Evolutionary conservation across 2,888 invertebrate species (phyloP).

Genomic region (Nematopogon swammerdamellus): DNA sequence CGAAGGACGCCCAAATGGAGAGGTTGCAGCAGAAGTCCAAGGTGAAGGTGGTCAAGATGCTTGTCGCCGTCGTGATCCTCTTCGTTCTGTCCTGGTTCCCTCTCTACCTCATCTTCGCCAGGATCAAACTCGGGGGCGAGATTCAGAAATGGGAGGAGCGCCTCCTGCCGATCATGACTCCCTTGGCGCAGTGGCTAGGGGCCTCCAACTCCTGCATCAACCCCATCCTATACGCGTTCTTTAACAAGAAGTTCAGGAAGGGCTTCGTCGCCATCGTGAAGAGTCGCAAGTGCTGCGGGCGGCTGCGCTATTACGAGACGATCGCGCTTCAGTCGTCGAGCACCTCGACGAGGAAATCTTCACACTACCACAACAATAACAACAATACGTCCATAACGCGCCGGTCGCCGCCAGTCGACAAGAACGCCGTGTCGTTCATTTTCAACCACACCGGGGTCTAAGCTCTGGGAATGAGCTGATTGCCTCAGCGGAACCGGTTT

Average conservation of each 20-base stretch:
- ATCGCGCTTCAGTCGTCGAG: conserved; percentile 84
- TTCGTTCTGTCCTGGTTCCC: conserved; percentile 94
- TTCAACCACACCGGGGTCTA: conserved; percentile 76
- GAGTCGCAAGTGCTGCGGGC: conserved; percentile 81
- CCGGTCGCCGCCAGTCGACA: conserved; percentile 48
- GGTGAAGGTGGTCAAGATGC: conserved; percentile 93
- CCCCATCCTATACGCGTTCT: conserved; percentile 91
- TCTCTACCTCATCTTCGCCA: conserved; percentile 83
- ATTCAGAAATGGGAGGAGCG: conserved; percentile 77
- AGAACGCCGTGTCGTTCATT: conserved; percentile 53
- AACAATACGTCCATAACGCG: conserved; percentile 59
- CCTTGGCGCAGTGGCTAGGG: conserved; percentile 90
- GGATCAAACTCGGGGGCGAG: conserved; percentile 78
- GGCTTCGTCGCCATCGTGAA: conserved; percentile 88
- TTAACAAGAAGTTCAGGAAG: conserved; percentile 89
- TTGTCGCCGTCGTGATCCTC: conserved; percentile 88
- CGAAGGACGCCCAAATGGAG: conserved; percentile 88
- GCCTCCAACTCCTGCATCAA: conserved; percentile 95
- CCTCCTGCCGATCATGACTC: conserved; percentile 74
- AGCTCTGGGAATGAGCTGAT: conserved; percentile 18
- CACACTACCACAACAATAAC: conserved; percentile 73
- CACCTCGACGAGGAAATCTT: conserved; percentile 80
- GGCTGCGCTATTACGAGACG: conserved; percentile 82
- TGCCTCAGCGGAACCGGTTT: not conserved
- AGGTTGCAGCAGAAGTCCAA: conserved; percentile 92